These are phyloP conservation scores for Phortica okadai DNA, from an alignment of 2,888 invertebrate species.

Conservation along the genomic window DNA sequence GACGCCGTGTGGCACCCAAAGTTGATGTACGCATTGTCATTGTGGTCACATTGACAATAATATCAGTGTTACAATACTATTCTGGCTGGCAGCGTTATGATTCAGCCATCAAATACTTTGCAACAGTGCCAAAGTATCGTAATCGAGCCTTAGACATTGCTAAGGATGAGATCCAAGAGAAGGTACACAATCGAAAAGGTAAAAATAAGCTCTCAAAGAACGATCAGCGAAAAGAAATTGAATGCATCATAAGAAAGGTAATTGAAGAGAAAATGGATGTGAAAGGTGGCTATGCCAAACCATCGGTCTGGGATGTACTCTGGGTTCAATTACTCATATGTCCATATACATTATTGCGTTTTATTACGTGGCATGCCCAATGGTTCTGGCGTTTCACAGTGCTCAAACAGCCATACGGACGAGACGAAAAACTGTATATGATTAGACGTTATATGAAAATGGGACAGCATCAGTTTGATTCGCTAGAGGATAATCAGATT, in stretches of 20 bases:
- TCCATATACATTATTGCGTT: slow-evolving; percentile 85
- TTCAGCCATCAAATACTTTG: slow-evolving; percentile 90
- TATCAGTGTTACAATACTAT: slow-evolving; percentile 91
- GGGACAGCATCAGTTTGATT: slow-evolving; percentile 84
- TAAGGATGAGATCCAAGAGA: slow-evolving; percentile 79
- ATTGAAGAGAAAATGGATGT: slow-evolving; percentile 96
- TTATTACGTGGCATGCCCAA: slow-evolving; percentile 84
- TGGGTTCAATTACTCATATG: slow-evolving; percentile 89
- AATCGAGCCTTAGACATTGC: slow-evolving; percentile 85
- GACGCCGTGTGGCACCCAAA: slow-evolving; percentile 90
- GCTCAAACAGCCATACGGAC: slow-evolving; percentile 85
- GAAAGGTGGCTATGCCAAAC: slow-evolving; percentile 93
- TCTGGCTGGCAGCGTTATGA: slow-evolving; percentile 88
- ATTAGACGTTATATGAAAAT: slow-evolving; percentile 87
- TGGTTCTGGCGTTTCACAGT: slow-evolving; percentile 91
- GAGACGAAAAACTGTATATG: slow-evolving; percentile 89
- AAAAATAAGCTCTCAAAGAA: slow-evolving; percentile 79
- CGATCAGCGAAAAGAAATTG: slow-evolving; percentile 86
- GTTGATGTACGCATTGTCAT: slow-evolving; percentile 94
- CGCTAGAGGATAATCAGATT: slow-evolving; percentile 85
- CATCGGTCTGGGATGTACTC: slow-evolving; percentile 85
- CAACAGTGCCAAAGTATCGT: slow-evolving; percentile 91
- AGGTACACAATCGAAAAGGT: slow-evolving; percentile 74
- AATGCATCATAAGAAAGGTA: slow-evolving; percentile 86
- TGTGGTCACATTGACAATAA: slow-evolving; percentile 87